A percentile compares a stretch with the other conserved stretches of the same genome.
Evolutionary conservation across 2,113 vertebrate genomes (phyloP).

Genomic region (Indicator indicator): DNA sequence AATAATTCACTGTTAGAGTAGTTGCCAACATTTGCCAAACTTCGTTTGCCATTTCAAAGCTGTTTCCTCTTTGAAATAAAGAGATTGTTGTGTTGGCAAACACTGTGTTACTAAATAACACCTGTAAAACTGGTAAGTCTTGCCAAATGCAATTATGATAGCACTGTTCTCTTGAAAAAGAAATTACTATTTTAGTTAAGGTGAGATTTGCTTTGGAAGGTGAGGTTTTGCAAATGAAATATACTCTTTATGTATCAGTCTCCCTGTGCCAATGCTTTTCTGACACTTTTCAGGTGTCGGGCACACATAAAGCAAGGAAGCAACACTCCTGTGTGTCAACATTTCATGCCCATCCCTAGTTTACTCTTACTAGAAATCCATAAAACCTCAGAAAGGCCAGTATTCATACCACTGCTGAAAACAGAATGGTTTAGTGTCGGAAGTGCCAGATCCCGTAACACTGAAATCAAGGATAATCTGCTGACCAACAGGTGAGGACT

Average conservation of each 20-base stretch:
- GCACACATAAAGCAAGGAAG: neutral
- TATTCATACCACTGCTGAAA: neutral
- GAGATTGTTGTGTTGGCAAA: neutral
- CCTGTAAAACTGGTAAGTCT: neutral
- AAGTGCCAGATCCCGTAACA: neutral
- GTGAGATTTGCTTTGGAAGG: conserved; percentile 13
- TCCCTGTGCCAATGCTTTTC: neutral
- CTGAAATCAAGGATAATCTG: neutral
- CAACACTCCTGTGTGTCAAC: neutral
- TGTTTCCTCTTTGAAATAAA: conserved; percentile 3
- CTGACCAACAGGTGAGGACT: neutral
- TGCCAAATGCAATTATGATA: conserved; percentile 24
- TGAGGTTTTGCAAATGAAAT: neutral
- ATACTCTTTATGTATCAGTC: neutral
- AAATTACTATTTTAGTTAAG: neutral
- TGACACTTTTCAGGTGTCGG: no score
- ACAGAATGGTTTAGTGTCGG: neutral
- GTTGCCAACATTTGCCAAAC: conserved; percentile 5
- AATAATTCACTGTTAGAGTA: neutral
- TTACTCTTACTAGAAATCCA: neutral
- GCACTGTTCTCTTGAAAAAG: neutral
- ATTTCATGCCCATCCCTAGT: neutral
- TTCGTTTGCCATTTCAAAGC: conserved; percentile 18
- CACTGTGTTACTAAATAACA: conserved; percentile 17
- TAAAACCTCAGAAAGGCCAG: neutral